Evolutionary conservation across 2,113 vertebrate species (phyloP).

Genomic region (Microcebus griseorufus): DNA sequence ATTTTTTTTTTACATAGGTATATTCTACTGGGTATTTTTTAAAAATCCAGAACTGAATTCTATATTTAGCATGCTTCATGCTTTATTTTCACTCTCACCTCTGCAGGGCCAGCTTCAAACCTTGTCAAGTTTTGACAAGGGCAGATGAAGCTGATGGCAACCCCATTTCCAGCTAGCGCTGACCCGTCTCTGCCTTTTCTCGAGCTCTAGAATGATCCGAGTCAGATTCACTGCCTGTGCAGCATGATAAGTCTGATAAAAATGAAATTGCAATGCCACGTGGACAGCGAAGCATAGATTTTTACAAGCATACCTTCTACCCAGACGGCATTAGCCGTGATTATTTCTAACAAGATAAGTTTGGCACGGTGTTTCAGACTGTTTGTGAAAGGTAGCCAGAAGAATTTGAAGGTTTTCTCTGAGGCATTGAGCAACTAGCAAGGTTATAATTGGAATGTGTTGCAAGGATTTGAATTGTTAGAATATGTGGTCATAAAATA

Average conservation of each 20-base stretch:
- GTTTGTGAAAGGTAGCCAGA: not conserved
- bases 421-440: not conserved
- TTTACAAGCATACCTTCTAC: not conserved
- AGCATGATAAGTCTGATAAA: not conserved
- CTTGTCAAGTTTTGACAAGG: slow-evolving; percentile 3
- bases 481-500: not conserved
- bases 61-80: not conserved
- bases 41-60: not conserved
- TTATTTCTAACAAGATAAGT: not conserved
- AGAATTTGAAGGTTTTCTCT: not conserved
- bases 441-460: slow-evolving; percentile 19
- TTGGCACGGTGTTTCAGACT: not conserved
- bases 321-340: not conserved
- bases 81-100: not conserved
- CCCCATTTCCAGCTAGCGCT: not conserved
- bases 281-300: not conserved
- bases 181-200: not conserved
- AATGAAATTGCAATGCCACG: not conserved
- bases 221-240: not conserved
- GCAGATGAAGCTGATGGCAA: not conserved
- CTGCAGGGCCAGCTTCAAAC: not conserved
- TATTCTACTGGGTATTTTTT: not conserved
- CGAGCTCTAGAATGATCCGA: not conserved
- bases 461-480: not conserved
- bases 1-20: not conserved